A percentile compares a stretch with the other conserved stretches of the same genome.
phyloP scores from a whole-genome alignment of 2,113 vertebrate species.

The Actinemys pallida region DNA sequence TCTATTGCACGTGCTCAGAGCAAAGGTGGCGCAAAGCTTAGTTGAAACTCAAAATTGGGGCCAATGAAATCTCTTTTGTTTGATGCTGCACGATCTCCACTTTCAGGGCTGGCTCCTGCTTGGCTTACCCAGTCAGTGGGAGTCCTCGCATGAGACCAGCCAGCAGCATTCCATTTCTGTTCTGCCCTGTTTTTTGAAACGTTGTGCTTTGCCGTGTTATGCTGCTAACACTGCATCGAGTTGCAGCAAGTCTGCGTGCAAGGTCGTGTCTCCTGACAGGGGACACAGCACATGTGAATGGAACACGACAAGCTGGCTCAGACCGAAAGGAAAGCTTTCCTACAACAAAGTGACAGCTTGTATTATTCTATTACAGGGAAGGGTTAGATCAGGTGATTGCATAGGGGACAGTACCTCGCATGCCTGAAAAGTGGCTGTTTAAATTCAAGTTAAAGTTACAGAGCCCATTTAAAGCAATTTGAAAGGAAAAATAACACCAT shows the following conservation, averaged over 20 bases:
- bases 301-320: not conserved
- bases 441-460: not conserved
- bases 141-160: not conserved
- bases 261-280: not conserved
- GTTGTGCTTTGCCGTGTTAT: rapidly evolving
- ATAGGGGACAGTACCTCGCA: not conserved
- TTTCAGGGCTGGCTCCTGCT: not conserved
- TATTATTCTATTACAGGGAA: not conserved
- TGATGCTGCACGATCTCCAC: rapidly evolving
- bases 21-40: not conserved
- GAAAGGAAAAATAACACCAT: not conserved
- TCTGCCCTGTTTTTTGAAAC: not conserved
- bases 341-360: not conserved
- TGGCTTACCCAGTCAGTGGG: not conserved
- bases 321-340: not conserved
- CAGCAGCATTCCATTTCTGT: not conserved
- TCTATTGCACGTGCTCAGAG: not conserved
- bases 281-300: rapidly evolving
- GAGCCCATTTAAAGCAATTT: not conserved
- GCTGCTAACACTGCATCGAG: rapidly evolving
- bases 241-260: rapidly evolving
- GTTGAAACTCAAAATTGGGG: no score
- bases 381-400: not conserved
- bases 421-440: not conserved
- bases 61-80: rapidly evolving